These are phyloP conservation scores for Blastobasis adustella DNA, from an alignment of 2,888 invertebrate genomes.

Conservation along the genomic window DNA sequence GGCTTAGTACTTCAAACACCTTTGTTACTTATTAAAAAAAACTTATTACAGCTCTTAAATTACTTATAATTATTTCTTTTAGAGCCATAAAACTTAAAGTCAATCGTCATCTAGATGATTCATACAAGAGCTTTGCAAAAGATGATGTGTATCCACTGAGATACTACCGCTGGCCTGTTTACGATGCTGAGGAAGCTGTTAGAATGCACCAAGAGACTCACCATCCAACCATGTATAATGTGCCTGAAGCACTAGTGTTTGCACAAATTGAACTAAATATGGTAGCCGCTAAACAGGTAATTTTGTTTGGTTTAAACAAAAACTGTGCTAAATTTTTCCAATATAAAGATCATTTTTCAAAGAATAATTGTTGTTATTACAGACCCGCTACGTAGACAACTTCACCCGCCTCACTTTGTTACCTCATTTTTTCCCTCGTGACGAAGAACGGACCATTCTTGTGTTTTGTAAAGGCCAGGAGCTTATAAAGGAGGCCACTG, in stretches of 20 bases:
- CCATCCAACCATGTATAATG: constrained; percentile 87
- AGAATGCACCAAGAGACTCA: constrained; percentile 86
- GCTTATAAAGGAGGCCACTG: constrained; percentile 71
- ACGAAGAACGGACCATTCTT: constrained; percentile 79
- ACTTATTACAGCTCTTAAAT: not conserved
- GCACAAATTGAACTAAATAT: constrained; percentile 87
- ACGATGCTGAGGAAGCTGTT: constrained; percentile 84
- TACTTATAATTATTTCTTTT: constrained; percentile 7
- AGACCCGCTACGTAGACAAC: constrained; percentile 81
- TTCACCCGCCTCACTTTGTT: constrained; percentile 79
- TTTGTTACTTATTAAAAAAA: not conserved
- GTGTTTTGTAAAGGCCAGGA: constrained; percentile 84
- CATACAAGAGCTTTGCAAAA: constrained; percentile 56
- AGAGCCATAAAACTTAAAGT: constrained; percentile 45
- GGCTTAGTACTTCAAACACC: constrained; percentile 8
- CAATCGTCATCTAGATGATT: constrained; percentile 76
- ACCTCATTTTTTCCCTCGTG: constrained; percentile 81
- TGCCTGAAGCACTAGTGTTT: constrained; percentile 80
- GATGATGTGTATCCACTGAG: constrained; percentile 74
- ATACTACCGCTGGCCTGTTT: constrained; percentile 76
- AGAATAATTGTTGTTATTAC: constrained; percentile 18
- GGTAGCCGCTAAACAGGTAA: constrained; percentile 80
- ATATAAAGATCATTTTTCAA: too few species aligned
- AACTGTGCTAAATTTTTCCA: too few species aligned
- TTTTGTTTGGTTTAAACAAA: not conserved